Conservation (phyloP, 2,888 invertebrate genomes). For the Lasioglossum malachurum region DNA sequence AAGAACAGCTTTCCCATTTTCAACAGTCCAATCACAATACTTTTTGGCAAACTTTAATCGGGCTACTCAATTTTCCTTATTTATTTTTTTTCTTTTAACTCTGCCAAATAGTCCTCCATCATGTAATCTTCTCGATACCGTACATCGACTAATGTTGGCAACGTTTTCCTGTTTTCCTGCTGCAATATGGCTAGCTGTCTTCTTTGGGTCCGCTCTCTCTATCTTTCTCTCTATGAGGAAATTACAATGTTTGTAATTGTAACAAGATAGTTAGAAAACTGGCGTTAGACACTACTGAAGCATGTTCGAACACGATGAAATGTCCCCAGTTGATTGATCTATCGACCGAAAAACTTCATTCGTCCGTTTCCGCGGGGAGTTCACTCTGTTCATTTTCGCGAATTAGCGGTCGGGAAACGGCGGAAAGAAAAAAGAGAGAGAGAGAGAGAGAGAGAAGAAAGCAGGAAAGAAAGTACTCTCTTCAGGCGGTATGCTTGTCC, state of each 20-base stretch:
- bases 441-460: background rate
- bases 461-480: background rate
- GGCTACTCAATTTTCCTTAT: too few species aligned
- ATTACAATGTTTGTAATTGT: background rate
- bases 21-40: background rate
- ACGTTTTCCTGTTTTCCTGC: conserved; percentile 43
- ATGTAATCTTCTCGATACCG: background rate
- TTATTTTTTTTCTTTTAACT: background rate
- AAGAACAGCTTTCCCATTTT: conserved; percentile 39
- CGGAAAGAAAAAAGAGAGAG: background rate
- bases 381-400: background rate
- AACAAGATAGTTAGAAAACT: too few species aligned
- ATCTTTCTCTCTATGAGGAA: too few species aligned
- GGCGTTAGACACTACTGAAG: too few species aligned
- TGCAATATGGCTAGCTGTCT: conserved; percentile 31
- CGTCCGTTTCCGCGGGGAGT: background rate
- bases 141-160: conserved; percentile 17
- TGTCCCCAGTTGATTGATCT: background rate
- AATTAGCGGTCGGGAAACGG: background rate
- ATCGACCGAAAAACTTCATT: background rate
- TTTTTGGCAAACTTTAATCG: too few species aligned
- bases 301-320: too few species aligned
- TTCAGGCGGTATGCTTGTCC: background rate
- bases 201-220: conserved; percentile 2
- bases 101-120: background rate